These are phyloP conservation scores for Lethenteron camtschaticum DNA, from an alignment of 2,113 vertebrate species.

Conservation along the genomic window DNA sequence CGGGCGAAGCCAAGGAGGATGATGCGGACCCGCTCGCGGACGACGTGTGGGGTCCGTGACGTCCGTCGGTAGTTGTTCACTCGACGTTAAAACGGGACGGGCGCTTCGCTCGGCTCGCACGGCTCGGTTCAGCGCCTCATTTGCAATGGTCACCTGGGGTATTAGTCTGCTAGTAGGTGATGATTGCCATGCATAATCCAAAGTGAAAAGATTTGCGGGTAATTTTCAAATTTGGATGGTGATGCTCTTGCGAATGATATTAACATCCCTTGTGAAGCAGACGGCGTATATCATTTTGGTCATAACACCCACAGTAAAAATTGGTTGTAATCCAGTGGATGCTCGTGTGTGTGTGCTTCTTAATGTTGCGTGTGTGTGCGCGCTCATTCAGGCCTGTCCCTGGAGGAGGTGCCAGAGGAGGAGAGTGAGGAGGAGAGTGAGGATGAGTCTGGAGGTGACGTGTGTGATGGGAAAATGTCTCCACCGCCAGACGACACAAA, in stretches of 20 bases:
- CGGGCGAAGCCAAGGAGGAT: conserved; percentile 38
- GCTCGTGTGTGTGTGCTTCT: neutral
- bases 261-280: too few relatives aligned
- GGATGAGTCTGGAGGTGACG: neutral
- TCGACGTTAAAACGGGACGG: neutral
- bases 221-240: too few relatives aligned
- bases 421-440: neutral
- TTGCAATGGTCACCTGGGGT: neutral
- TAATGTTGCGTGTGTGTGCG: neutral
- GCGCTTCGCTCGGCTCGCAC: neutral
- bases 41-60: neutral
- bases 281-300: too few relatives aligned
- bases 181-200: neutral
- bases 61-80: neutral
- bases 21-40: conserved; percentile 32
- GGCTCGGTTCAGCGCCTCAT: neutral
- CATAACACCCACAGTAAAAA: neutral
- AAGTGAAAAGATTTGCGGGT: too few relatives aligned
- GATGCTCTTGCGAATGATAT: too few relatives aligned
- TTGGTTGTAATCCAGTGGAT: neutral
- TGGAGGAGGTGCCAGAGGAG: neutral
- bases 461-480: neutral
- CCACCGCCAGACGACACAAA: conserved; percentile 2
- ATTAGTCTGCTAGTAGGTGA: neutral
- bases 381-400: neutral